Base-by-base conservation (phyloP, 2,888 invertebrate genomes). In the Drosophila nr. fundita region DNA sequence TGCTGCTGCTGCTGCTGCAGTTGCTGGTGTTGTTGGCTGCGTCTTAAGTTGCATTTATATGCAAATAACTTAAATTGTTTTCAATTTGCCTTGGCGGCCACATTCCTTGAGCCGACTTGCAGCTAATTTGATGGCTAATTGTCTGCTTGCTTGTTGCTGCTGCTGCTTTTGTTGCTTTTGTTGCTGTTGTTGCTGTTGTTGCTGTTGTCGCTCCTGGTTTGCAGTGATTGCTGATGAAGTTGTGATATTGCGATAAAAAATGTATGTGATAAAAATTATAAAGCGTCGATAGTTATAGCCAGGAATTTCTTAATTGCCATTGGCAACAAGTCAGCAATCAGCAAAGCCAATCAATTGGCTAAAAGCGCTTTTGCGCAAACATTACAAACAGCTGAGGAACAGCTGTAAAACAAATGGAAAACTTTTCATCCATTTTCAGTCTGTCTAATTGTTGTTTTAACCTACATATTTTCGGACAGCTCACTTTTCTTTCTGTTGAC, bases 41-140 rank as follows among this genome's bases (percentile, higher is more conserved):
- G 70, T 83, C 87, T 86, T 87, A 67, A 75, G 84, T 88, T 89
- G 82, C 89, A 88, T 88, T 88, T 90, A 88, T 90, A 88, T 88
- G 88, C 90, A 90, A 88, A 89, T 89, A 87, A 80, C 80, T 90
- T 85, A 90, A 88, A 89, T 89, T 90, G 90, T 90, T 90, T 90
- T 90, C 85, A 89, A 89, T 89, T 87, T 89, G 85, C 87, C 87
- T 82, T 76, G 81, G 89, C 78, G 73, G 64, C 69, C 75, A 68
- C 89, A 89, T 89, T 89, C 89, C 89, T 87, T 77, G 73, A 59
- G 81, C 75, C 75, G 72, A 89, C 74, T 80, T 80, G 85, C 82
- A 76, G 85, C 89, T 90, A 88, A 90, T 89, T 89, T 89, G 76
- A 87, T 82, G 82, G 87, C 89, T 89, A 89, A 89, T 89, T 89